Evolutionary conservation across 2,113 vertebrate species (phyloP).

Genomic region (Epinephelus fuscoguttatus): DNA sequence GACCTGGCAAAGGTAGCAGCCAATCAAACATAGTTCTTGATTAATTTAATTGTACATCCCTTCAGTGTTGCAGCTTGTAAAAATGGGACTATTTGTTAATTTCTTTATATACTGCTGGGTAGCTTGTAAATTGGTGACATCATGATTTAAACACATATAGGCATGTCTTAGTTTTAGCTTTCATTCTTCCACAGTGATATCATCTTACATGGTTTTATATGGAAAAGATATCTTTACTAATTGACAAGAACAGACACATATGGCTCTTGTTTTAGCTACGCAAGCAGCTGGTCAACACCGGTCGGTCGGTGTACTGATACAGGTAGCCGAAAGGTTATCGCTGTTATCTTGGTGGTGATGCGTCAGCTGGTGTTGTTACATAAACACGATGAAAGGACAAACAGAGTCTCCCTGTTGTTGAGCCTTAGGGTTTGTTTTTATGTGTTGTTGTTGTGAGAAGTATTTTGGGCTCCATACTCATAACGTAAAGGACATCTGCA

Average conservation of each 20-base stretch:
- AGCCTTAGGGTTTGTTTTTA: not conserved
- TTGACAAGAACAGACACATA: not conserved
- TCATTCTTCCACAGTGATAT: not conserved
- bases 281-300: not conserved
- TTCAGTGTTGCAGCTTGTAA: not conserved
- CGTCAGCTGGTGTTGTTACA: slow-evolving; percentile 13
- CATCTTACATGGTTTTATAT: not conserved
- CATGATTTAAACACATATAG: not conserved
- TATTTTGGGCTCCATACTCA: not conserved
- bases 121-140: not conserved
- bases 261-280: slow-evolving; percentile 16
- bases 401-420: not conserved
- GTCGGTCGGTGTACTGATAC: not conserved
- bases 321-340: not conserved
- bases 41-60: not conserved
- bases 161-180: not conserved
- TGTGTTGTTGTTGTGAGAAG: not conserved
- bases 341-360: not conserved
- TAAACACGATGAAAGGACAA: slow-evolving; percentile 38
- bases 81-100: not conserved
- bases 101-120: not conserved
- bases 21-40: not conserved
- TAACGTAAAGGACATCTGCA: not conserved
- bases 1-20: no score
- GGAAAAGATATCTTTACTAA: not conserved